Evolutionary conservation across 2,113 vertebrate species (phyloP).

Genomic region (Tyto alba): DNA sequence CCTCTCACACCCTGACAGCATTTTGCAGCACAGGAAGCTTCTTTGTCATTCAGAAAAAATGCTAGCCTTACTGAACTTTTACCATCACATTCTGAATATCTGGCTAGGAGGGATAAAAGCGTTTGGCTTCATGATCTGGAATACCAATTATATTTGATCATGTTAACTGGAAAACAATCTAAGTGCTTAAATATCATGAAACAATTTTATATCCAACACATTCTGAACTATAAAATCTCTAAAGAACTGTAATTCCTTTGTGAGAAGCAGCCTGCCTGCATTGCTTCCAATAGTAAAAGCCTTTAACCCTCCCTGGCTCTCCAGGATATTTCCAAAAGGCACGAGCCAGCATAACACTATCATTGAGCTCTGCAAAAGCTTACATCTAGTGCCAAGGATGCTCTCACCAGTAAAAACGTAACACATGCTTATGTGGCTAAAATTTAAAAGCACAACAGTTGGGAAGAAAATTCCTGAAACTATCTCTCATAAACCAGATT

Average conservation of each 20-base stretch:
- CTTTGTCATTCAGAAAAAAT: slow-evolving; percentile 59
- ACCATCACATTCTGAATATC: slow-evolving; percentile 36
- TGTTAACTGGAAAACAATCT: slow-evolving; percentile 62
- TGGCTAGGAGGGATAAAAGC: slow-evolving; percentile 1
- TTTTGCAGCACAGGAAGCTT: slow-evolving; percentile 57
- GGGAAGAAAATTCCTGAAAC: neutral
- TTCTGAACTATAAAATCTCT: slow-evolving; percentile 28
- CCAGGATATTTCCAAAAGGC: slow-evolving; percentile 43
- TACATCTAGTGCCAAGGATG: slow-evolving; percentile 29
- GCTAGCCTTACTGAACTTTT: slow-evolving; percentile 47
- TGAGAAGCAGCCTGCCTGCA: slow-evolving; percentile 42
- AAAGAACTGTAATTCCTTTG: slow-evolving; percentile 48
- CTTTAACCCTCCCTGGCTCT: slow-evolving; percentile 25
- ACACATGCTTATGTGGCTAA: slow-evolving; percentile 10
- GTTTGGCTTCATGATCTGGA: slow-evolving; percentile 25
- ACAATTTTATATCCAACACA: slow-evolving; percentile 56
- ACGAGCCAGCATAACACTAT: slow-evolving; percentile 17
- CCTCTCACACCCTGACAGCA: slow-evolving; percentile 32
- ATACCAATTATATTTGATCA: slow-evolving; percentile 54
- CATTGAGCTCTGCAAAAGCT: slow-evolving; percentile 10
- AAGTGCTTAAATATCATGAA: slow-evolving; percentile 61
- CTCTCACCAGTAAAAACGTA: slow-evolving; percentile 19
- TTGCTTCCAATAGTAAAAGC: slow-evolving; percentile 41
- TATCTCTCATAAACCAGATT: neutral
- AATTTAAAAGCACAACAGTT: neutral